Evolutionary conservation across 2,888 invertebrate species (phyloP), one percentile per base, ranked within the genome.

Genomic region (Ophion ventricosus): DNA sequence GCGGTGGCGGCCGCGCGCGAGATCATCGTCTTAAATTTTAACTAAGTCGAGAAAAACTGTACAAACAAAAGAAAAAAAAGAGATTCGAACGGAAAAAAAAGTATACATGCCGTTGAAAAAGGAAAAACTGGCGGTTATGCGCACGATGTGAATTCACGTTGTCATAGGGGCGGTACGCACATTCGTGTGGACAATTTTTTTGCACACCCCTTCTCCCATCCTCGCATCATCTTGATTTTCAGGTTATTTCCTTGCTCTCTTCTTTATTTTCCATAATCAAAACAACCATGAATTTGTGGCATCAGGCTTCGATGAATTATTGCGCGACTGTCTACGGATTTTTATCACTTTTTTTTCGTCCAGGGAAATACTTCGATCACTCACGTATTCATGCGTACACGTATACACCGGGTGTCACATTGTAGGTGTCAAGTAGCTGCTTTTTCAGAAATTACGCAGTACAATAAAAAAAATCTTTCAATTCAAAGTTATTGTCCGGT

Each of bases 21-120:
- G 82, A 72, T 74, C 70, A 80, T 78, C 80, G 49, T 80, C 80
- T 78, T 67, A 82, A 85, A 83, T 85, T 83, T 85, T 80, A 81
- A 85, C 83, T 85, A 82, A 84, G 25, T 63, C 63, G 69, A 80
- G 66, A 79, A 64, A 61, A 57, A 66, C 14, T 56, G 40, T 23
- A 14, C 29, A 29, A 64, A 79, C 35, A 23, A 72, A 57, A 49
- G 49, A 54, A 23, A 40, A 20, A 54, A 64, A 72, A 56, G 23
- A 72, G 11, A 17, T 66, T 25, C 14, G 49, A 49, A 43, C 20
- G 26, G 59, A 25, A 49, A 43, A 35, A 29, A 25, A 29, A 59
- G 29, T 25, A 59, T 57, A 29, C 63, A 54, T 29, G 35, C 2
- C 35, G 14, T 14, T 49, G 14, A 72, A 26, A 49, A 54, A 63